Evolutionary conservation across 2,888 invertebrate genomes (phyloP), one percentile per base, ranked within the genome.

Genomic region (Gymnocheta viridis): DNA sequence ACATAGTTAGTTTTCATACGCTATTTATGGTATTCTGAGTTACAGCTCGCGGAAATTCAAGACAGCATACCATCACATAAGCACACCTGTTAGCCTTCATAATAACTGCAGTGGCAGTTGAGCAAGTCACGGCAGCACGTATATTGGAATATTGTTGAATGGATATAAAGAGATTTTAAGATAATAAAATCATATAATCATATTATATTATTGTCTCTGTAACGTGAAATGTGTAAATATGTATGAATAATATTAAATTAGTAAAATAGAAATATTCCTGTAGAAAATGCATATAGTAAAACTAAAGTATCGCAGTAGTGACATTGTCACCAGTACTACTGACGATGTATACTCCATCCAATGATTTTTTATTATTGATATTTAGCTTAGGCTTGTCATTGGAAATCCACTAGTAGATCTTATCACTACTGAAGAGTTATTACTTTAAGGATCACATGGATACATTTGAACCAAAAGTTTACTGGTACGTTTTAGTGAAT

Each of bases 131-230:
- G 67, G 38, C 58, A 27, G 19, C 35, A 27, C 19, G 9, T 64
- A 14, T 51, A 54, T 51, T 38, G 56, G 54, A 17, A 38, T 49
- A 17, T 76, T 32, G 3, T 29, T 35, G 2, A 38, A 38, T 29
- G 60, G 17, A 51, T 47, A 62, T 62, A 44, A 70, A 35, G 2
- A 29, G 32, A 62, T 24, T 62, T 47, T n/a, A 32, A 54, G 35
- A 64, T 56, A 79, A 79, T 72, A 72, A 72, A 72, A 79, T 44
- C 64, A 32, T 32, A 32, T n/a, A 51, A 54, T 58, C 44, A 72
- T 56, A n/a, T 17, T 5, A 27, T 27, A 54, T 29, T 17, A 56
- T 56, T 29, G 17, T 41, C 54, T 41, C 32, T 51, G 49, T 17
- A n/a, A 69, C 12, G 5, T 22, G 32, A 32, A 54, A 54, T 69